Conservation (phyloP, 2,888 invertebrate genomes). For the Synergus gifuensis region DNA sequence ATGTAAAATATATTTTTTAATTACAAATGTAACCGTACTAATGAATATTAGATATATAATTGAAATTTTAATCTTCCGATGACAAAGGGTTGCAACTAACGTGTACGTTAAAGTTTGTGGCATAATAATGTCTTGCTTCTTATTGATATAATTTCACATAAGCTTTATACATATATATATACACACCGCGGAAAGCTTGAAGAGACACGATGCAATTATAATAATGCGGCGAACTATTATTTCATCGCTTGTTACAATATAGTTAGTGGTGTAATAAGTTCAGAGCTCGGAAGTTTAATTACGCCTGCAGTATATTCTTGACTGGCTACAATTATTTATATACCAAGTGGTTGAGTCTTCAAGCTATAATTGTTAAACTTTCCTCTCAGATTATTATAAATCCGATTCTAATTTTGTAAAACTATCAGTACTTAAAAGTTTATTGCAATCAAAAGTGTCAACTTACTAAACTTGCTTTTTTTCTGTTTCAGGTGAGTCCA, state of each 20-base stretch:
- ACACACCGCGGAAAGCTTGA: no score
- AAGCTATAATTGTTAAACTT: no score
- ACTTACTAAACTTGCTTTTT: neutral
- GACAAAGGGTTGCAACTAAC: neutral
- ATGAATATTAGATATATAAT: neutral
- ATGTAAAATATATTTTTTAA: no score
- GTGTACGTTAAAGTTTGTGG: neutral
- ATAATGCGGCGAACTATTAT: slow-evolving; percentile 35
- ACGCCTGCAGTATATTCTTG: neutral
- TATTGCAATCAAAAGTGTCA: neutral
- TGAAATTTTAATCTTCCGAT: neutral
- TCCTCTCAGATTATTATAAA: no score
- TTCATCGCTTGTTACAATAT: slow-evolving; percentile 11
- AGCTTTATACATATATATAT: neutral
- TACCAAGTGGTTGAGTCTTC: no score
- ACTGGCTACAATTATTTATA: neutral
- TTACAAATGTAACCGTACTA: no score
- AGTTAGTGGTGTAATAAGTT: slow-evolving; percentile 21
- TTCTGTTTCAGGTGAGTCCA: neutral
- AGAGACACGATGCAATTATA: slow-evolving; percentile 28
- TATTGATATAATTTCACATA: neutral
- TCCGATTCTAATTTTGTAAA: no score
- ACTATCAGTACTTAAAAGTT: no score
- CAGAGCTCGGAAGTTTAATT: neutral
- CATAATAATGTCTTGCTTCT: neutral